phyloP scores from a whole-genome alignment of 2,888 invertebrate species.

The Lepidocyrtoides sp. region DNA sequence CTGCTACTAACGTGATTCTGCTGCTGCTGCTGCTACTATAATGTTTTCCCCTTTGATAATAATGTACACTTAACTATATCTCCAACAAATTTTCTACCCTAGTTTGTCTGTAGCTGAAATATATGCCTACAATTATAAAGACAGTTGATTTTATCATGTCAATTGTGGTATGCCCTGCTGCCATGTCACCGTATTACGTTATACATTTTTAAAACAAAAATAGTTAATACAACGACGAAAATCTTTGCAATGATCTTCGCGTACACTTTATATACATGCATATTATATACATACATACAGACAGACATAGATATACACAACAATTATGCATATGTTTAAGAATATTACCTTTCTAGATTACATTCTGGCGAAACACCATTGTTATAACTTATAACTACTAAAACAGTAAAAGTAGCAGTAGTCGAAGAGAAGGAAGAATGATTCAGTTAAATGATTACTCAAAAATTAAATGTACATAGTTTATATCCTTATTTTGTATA shows the following conservation, averaged over 20 bases:
- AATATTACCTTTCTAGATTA: background rate
- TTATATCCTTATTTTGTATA: too few species aligned
- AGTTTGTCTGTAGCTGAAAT: background rate
- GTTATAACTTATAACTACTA: background rate
- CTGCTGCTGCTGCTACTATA: background rate
- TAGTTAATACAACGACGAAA: background rate
- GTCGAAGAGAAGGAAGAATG: background rate
- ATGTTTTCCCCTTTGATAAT: background rate
- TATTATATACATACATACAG: too few species aligned
- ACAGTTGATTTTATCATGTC: conserved; percentile 18
- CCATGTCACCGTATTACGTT: background rate
- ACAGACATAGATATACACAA: too few species aligned
- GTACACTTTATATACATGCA: background rate
- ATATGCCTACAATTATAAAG: background rate
- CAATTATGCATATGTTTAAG: too few species aligned
- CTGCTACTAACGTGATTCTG: background rate
- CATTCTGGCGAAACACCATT: background rate
- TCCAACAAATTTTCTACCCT: conserved; percentile 36
- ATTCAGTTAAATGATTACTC: background rate
- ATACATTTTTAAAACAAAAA: background rate
- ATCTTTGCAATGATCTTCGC: background rate
- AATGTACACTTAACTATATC: background rate
- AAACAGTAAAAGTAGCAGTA: background rate
- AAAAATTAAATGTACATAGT: background rate
- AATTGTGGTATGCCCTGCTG: conserved; percentile 25